phyloP scores from a whole-genome alignment of 2,797 vertebrate genomes.

The Falco cherrug region DNA sequence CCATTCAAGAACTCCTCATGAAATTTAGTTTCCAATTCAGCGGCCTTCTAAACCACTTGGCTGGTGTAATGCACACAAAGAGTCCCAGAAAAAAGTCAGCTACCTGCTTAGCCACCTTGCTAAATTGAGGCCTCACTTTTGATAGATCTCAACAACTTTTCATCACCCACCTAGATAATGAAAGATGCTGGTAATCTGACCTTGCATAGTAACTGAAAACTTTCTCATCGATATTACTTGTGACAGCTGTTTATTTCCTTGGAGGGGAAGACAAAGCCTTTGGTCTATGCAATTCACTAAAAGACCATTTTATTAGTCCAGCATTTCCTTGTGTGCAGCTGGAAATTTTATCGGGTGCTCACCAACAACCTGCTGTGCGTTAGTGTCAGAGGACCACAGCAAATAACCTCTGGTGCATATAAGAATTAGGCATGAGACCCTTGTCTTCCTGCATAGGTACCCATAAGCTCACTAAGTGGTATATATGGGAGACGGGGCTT shows the following conservation, averaged over 20 bases:
- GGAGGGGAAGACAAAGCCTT: neutral
- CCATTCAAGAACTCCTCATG: neutral
- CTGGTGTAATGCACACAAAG: neutral
- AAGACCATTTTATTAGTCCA: neutral
- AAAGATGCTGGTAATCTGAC: neutral
- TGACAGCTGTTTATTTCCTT: neutral
- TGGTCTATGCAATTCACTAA: neutral
- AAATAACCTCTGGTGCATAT: neutral
- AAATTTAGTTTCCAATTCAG: neutral
- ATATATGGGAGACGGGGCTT: neutral
- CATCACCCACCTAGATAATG: neutral
- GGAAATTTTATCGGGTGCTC: neutral
- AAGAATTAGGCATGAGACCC: neutral
- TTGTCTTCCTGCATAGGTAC: neutral
- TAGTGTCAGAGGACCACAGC: neutral
- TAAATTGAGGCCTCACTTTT: neutral
- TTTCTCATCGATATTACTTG: neutral
- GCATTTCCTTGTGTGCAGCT: neutral
- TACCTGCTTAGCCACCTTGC: neutral
- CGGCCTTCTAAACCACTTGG: neutral
- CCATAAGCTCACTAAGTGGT: neutral
- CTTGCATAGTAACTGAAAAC: neutral
- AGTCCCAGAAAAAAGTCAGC: neutral
- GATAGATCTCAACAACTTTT: constrained; percentile 4
- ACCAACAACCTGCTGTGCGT: neutral